phyloP scores from a whole-genome alignment of 2,113 vertebrate genomes.

The Boulengeromyrus knoepffleri region DNA sequence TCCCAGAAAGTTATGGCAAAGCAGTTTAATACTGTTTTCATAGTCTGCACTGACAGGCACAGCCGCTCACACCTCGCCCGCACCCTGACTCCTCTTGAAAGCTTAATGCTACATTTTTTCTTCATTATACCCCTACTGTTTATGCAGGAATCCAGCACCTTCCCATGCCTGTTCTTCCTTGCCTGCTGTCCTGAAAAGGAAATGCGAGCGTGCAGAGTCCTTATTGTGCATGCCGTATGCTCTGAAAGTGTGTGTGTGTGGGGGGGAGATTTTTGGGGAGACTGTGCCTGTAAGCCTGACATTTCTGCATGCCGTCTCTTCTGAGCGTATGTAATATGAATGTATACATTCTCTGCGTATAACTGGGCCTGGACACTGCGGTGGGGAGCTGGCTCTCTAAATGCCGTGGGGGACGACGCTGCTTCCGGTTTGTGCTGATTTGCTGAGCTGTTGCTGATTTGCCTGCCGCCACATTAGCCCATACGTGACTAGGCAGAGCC shows the following conservation, averaged over 20 bases:
- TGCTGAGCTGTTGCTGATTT: constrained; percentile 47
- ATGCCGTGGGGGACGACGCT: constrained; percentile 11
- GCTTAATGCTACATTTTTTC: constrained; percentile 17
- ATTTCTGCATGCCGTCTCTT: not conserved
- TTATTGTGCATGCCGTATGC: not conserved
- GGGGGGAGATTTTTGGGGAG: not conserved
- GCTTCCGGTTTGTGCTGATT: not conserved
- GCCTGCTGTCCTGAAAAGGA: not conserved
- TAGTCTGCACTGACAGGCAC: constrained; percentile 14
- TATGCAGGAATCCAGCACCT: not conserved
- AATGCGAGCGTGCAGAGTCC: not conserved
- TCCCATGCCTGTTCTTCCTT: not conserved
- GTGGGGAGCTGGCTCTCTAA: constrained; percentile 32
- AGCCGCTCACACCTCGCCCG: constrained; percentile 11
- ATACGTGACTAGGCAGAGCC: constrained; percentile 50
- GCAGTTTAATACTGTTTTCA: constrained; percentile 21
- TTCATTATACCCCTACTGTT: not conserved
- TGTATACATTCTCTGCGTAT: not conserved
- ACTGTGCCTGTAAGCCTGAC: not conserved
- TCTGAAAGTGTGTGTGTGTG: not conserved
- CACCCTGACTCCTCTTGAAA: constrained; percentile 1
- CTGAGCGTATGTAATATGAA: not conserved
- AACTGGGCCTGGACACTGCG: not conserved
- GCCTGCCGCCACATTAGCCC: constrained; percentile 45
- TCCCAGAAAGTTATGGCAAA: constrained; percentile 26